Conservation (phyloP, 2,888 invertebrate genomes). For the Ectropis crepuscularia region DNA sequence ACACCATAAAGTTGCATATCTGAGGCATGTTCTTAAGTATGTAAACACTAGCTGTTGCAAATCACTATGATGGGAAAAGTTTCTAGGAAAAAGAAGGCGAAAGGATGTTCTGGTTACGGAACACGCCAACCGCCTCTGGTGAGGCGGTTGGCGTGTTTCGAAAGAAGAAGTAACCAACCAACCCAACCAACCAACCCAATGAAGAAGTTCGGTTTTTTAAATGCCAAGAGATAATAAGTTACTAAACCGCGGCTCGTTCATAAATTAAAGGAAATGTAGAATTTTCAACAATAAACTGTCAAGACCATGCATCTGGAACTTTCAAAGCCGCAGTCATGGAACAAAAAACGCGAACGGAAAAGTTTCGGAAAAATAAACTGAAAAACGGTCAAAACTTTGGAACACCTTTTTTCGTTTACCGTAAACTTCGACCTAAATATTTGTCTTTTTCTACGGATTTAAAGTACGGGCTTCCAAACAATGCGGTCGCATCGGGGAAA, state of each 20-base stretch:
- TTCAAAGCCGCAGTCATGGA: slow-evolving; percentile 11
- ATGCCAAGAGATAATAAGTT: too few species aligned
- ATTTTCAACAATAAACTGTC: slow-evolving; percentile 27
- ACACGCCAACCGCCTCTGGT: too few species aligned
- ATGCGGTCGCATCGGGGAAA: slow-evolving; percentile 6
- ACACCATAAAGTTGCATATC: too few species aligned
- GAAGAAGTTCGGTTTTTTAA: too few species aligned
- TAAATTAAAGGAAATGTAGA: slow-evolving; percentile 18
- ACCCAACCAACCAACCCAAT: too few species aligned
- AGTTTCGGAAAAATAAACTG: slow-evolving; percentile 20
- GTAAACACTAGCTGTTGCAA: too few species aligned
- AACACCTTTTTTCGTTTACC: slow-evolving; percentile 28
- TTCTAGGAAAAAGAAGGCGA: too few species aligned
- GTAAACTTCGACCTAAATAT: slow-evolving; percentile 24
- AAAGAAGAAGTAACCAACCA: too few species aligned
- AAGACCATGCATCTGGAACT: slow-evolving; percentile 28
- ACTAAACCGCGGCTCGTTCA: background rate
- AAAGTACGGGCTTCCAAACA: slow-evolving; percentile 11
- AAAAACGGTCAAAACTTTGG: slow-evolving; percentile 24
- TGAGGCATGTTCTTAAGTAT: too few species aligned
- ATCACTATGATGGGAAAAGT: too few species aligned
- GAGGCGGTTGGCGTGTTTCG: too few species aligned
- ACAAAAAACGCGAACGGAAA: slow-evolving; percentile 22
- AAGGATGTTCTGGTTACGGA: too few species aligned
- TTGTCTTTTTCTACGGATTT: slow-evolving; percentile 23